Base-by-base conservation (phyloP, 1,140 invertebrate species). In the Habropoda laboriosa region DNA sequence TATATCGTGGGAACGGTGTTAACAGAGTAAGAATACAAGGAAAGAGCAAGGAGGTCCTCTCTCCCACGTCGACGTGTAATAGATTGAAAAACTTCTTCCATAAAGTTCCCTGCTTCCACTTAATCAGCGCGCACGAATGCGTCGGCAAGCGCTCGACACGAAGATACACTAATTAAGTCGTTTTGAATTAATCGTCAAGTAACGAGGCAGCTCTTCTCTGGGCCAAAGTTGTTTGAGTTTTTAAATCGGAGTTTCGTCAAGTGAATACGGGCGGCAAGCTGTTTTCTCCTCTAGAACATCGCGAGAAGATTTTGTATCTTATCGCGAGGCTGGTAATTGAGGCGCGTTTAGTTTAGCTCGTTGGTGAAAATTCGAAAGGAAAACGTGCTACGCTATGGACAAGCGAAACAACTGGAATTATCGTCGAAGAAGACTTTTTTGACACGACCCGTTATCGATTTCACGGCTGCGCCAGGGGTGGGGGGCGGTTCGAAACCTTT, bases 211-310 rank as follows among this genome's bases (percentile, higher is more conserved):
- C 67, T 81, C 53, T 67, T 67, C 78, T 83, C 67, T 72, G 18
- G 73, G 82, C 79, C 74, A 82, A 83, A 83, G 80, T 78, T 82
- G 80, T 78, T 82, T 47, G 80, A 82, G 58, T 72, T 82, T 83
- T 82, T 82, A 83, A 75, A 83, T 82, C 72, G 53, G 42, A 82
- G 45, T 61, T 74, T 38, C 42, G 30, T n/a, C 18, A 18, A 45
- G 21, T 24, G 21, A 10, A 18, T 42, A 45, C 32, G 6, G 12
- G 6, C 12, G 13, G 18, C 18, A 12, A 3, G 30, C 16, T 6
- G 21, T 51, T 55, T 55, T 24, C 42, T 7, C 21, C 12, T 27
- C 30, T 32, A 6, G n/a, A 30, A 71, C 45, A 57, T 60, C 27
- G 35, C 10, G 18, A 18, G n/a, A 16, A n/a, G 53, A 45, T 18